A percentile compares a stretch with the other conserved stretches of the same genome.
phyloP scores from a whole-genome alignment of 2,797 vertebrate species.

The Coregonus suidteri region DNA sequence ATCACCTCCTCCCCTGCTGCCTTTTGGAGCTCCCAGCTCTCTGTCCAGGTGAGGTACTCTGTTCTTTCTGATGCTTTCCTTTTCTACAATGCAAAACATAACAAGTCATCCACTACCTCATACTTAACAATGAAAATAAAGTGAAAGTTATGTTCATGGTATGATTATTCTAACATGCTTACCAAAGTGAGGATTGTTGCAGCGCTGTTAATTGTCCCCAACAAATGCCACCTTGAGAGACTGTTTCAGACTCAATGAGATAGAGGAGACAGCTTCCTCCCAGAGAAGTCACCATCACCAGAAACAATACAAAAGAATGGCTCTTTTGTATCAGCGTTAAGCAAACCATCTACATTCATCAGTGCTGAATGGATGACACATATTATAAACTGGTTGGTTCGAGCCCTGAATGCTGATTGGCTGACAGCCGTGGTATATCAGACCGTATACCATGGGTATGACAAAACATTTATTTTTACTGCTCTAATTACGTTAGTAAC shows the following conservation, averaged over 20 bases:
- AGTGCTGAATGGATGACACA: conserved; percentile 16
- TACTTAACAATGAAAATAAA: not conserved
- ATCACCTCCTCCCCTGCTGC: conserved; percentile 78
- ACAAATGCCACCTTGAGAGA: conserved; percentile 37
- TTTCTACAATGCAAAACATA: conserved; percentile 80
- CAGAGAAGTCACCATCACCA: conserved; percentile 43
- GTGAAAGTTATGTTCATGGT: conserved; percentile 6
- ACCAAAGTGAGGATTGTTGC: conserved; percentile 41
- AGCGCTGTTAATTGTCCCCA: conserved; percentile 42
- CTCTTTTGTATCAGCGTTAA: conserved; percentile 52
- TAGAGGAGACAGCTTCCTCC: conserved; percentile 30
- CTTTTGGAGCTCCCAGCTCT: conserved; percentile 82
- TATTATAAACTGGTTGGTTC: no score
- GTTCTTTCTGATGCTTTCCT: conserved; percentile 81
- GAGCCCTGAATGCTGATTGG: no score
- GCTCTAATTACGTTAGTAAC: no score
- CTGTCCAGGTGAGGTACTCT: conserved; percentile 79
- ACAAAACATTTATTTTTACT: no score
- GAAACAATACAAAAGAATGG: conserved; percentile 55
- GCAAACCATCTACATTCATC: conserved; percentile 33
- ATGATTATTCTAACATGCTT: conserved; percentile 36
- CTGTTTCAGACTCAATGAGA: conserved; percentile 16
- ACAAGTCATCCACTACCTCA: conserved; percentile 61
- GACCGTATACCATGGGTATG: no score
- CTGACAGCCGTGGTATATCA: no score